Base-by-base conservation (phyloP, 1,140 invertebrate species). In the Steinernema khuongi region DNA sequence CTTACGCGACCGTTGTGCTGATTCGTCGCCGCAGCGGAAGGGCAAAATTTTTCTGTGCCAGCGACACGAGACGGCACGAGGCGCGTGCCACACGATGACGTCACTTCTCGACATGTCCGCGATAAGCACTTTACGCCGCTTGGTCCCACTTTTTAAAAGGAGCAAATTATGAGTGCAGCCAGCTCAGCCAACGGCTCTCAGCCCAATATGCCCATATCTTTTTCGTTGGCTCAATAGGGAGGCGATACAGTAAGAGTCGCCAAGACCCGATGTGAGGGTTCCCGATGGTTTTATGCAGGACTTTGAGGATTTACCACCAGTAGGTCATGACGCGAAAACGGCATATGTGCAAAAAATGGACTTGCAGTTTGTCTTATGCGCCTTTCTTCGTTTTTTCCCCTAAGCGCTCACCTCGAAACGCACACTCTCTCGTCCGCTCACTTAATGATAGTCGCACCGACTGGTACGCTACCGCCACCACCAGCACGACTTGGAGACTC, bases 361-460 rank as follows among this genome's bases (percentile, higher is more conserved):
- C 11, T 60, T 22, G 11, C 22, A 22, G 11, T 11, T 11, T 60
- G 50, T 60, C 50, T 60, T 60, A 4, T n/a, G 19, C 22, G 50
- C 14, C 50, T 60, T 60, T 60, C 22, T 26, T 17, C 50, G 11
- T 60, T 22, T 7, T 60, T 22, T 60, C 22, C 50, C 50, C 11
- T 60, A 60, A 60, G 14, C 50, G 50, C 22, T 60, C 50, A 60
- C 50, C 50, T 60, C 50, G 50, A 60, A 60, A 60, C 50, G 50
- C 50, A 22, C 50, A 60, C 50, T 60, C 50, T 60, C 50, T 60
- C 22, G 19, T 26, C 19, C 50, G 50, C 19, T 60, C 50, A 60
- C 50, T 60, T 60, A 60, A 60, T 60, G 50, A 60, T 60, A 60
- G 50, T 60, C 50, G 50, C 50, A 60, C 50, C 50, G 50, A 60